Percentiles rank a stretch among this genome's conserved stretches.
Evolutionary conservation across 2,888 invertebrate species (phyloP).

Genomic region (Nemapogon koenigi): DNA sequence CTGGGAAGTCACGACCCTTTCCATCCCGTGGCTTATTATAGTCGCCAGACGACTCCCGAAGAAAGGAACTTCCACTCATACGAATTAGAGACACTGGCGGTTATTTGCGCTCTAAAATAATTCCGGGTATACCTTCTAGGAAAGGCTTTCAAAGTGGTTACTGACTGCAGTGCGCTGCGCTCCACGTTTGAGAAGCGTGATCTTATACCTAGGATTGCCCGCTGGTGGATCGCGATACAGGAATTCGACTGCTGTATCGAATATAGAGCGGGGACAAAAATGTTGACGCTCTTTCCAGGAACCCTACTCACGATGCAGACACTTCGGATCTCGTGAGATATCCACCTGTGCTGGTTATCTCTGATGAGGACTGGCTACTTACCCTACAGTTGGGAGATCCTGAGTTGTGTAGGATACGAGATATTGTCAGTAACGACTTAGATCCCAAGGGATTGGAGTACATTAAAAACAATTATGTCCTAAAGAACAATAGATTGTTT

Average conservation of each 20-base stretch:
- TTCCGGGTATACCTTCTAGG: constrained; percentile 18
- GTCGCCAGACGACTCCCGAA: constrained; percentile 17
- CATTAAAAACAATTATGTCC: constrained; percentile 15
- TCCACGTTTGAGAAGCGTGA: constrained; percentile 16
- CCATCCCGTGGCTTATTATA: constrained; percentile 16
- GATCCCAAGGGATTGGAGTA: constrained; percentile 14
- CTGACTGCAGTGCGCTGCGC: constrained; percentile 18
- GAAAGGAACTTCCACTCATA: constrained; percentile 16
- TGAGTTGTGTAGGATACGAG: constrained; percentile 12
- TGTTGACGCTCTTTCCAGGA: constrained; percentile 15
- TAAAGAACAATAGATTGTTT: constrained; percentile 18
- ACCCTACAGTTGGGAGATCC: constrained; percentile 17
- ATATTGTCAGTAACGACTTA: constrained; percentile 12
- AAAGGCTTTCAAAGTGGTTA: constrained; percentile 14
- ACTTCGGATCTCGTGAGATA: neutral
- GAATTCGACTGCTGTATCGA: constrained; percentile 17
- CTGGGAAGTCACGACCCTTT: constrained; percentile 1
- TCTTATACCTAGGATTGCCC: constrained; percentile 17
- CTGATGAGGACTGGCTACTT: constrained; percentile 16
- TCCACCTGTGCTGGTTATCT: constrained; percentile 11
- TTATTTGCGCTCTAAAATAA: constrained; percentile 15
- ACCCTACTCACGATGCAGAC: constrained; percentile 1
- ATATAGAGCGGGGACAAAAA: constrained; percentile 15
- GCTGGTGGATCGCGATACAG: constrained; percentile 19
- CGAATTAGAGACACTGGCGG: constrained; percentile 20